Base-by-base conservation (phyloP, 2,888 invertebrate species). In the Rutpela maculata region DNA sequence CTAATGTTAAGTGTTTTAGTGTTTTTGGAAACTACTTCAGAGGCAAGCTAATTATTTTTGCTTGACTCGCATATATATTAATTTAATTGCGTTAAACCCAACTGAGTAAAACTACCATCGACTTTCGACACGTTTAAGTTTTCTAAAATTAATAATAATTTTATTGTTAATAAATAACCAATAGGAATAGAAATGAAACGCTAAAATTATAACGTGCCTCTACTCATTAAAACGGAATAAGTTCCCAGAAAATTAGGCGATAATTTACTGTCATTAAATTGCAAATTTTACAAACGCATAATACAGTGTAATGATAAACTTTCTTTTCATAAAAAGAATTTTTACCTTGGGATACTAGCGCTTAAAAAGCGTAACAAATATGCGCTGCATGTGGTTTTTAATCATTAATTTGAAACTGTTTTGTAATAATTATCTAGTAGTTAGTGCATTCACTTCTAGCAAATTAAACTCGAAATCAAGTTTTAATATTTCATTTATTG, bases 291-390 rank as follows among this genome's bases (percentile, higher is more conserved):
- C 26, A 56, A 56, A 68, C 22, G 22, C 22, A 26, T 4, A 26
- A 22, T 56, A 68, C 15, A 26, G 15, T 18, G 17, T 55, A 69
- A 69, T 68, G 56, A 69, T 57, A 38, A 31, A 69, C 69, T 69
- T 69, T 69, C 69, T 69, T 69, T 69, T 35, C 57, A 18, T 68
- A 68, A 57, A 68, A 57, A 68, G 11, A 15, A 15, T 68, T 38
- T 68, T 68, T 69, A 57, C 31, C 57, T 69, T 35, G 35, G 57
- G 35, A 57, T 31, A 35, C 35, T 6, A 17, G 69, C 35, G 57
- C 18, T 57, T 35, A 69, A 57, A 69, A 69, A 35, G 69, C 69
- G 69, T 57, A 59, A 57, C 57, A 69, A 69, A 69, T 35, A 69
- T 59, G 57, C 59, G 7, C 35, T 69, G 55, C 35, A 38, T 69